Percentiles rank a stretch among this genome's conserved stretches.
Evolutionary conservation across 2,797 vertebrate species (phyloP).

Genomic region (Lophius americanus): DNA sequence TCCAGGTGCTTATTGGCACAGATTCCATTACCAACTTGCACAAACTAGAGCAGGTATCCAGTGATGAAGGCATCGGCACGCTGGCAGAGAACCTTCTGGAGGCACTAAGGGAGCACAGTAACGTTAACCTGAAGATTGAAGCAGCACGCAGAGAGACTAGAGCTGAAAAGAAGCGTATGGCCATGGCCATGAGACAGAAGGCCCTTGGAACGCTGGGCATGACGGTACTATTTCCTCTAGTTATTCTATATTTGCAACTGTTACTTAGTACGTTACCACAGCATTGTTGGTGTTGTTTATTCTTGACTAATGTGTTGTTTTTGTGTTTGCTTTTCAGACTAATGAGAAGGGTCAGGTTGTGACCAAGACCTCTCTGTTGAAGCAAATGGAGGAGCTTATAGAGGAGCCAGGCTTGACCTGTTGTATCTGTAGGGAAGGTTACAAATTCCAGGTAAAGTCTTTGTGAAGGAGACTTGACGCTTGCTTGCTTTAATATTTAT

Average conservation of each 20-base stretch:
- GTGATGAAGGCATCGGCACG: slow-evolving; percentile 97
- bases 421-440: slow-evolving; percentile 98
- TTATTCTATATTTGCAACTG: background rate
- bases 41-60: slow-evolving; percentile 99
- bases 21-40: slow-evolving; percentile 98
- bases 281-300: background rate
- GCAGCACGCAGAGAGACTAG: slow-evolving; percentile 95
- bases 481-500: background rate
- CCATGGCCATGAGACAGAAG: slow-evolving; percentile 99
- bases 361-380: slow-evolving; percentile 95
- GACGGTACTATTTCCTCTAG: slow-evolving; percentile 81
- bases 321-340: slow-evolving; percentile 82
- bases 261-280: background rate
- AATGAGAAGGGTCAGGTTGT: slow-evolving; percentile 99
- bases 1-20: slow-evolving; percentile 92
- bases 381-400: slow-evolving; percentile 99
- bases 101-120: slow-evolving; percentile 91
- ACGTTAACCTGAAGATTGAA: slow-evolving; percentile 97
- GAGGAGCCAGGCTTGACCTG: slow-evolving; percentile 97
- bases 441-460: slow-evolving; percentile 94
- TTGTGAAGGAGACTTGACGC: background rate
- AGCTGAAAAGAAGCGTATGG: slow-evolving; percentile 98
- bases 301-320: background rate
- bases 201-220: slow-evolving; percentile 97
- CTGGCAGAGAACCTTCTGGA: slow-evolving; percentile 97